Conservation (phyloP, 2,113 vertebrate genomes). For the Toxostoma redivivum region DNA sequence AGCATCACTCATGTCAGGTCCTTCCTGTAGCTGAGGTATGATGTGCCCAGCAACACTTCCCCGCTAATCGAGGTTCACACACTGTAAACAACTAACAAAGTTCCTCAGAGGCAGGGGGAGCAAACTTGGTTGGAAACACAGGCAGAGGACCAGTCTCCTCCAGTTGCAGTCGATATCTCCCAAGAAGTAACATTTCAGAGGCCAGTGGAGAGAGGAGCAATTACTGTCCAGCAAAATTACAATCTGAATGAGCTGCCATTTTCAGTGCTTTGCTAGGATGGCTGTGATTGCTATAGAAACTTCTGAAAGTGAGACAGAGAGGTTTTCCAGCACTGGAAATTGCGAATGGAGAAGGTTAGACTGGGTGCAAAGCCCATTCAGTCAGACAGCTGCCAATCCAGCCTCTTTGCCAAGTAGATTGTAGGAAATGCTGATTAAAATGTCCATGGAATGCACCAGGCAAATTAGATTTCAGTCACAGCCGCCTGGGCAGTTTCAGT, state of each 20-base stretch:
- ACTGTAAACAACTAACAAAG: not conserved
- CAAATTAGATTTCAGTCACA: conserved; percentile 51
- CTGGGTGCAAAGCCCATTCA: conserved; percentile 67
- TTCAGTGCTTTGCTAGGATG: not conserved
- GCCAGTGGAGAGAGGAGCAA: not conserved
- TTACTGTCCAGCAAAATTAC: conserved; percentile 50
- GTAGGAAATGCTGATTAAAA: conserved; percentile 56
- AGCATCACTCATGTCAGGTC: not conserved
- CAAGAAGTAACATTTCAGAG: not conserved
- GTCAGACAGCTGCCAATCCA: conserved; percentile 57
- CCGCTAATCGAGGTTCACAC: not conserved
- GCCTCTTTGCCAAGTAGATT: conserved; percentile 55
- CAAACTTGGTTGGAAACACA: not conserved
- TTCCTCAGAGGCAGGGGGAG: not conserved
- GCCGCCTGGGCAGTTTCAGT: not conserved
- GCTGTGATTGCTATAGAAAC: conserved; percentile 51
- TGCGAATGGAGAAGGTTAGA: conserved; percentile 50
- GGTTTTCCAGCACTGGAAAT: conserved; percentile 53
- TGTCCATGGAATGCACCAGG: not conserved
- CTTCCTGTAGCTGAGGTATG: not conserved
- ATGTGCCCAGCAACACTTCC: not conserved
- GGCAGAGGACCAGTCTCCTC: not conserved
- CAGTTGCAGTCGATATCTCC: not conserved
- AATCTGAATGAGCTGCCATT: conserved; percentile 50
- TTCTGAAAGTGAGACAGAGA: conserved; percentile 52